A percentile compares a stretch with the other conserved stretches of the same genome.
Conservation (phyloP, 2,888 invertebrate species). For the Heliconius aoede region DNA sequence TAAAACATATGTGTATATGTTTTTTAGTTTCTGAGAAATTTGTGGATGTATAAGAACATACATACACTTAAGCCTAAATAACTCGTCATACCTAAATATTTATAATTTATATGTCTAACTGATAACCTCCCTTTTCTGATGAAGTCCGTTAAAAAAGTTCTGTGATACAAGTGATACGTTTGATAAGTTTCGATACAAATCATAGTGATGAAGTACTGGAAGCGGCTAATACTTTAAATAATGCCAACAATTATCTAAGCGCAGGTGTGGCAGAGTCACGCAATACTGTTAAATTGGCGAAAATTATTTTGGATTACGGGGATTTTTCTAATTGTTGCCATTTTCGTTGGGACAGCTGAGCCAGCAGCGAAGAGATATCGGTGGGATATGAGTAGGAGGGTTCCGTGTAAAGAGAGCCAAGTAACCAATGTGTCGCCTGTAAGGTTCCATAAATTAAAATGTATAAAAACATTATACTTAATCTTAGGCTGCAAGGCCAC, state of each 20-base stretch:
- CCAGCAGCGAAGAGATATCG: slow-evolving; percentile 6
- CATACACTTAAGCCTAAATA: no score
- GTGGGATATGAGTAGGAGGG: not conserved
- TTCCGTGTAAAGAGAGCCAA: slow-evolving; percentile 6
- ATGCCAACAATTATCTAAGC: slow-evolving; percentile 41
- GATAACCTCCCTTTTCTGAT: no score
- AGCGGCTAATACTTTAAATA: slow-evolving; percentile 29
- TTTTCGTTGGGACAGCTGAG: slow-evolving; percentile 44
- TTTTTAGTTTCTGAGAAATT: no score
- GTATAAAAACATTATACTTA: no score
- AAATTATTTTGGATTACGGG: slow-evolving; percentile 71
- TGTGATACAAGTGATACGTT: no score
- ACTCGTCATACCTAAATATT: no score
- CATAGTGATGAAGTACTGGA: slow-evolving; percentile 25
- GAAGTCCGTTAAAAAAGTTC: no score
- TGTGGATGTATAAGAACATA: no score
- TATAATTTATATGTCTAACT: no score
- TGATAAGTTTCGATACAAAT: slow-evolving; percentile 5
- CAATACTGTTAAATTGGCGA: slow-evolving; percentile 73
- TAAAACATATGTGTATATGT: no score
- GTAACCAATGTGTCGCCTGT: not conserved
- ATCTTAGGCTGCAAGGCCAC: no score
- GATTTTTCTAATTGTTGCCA: slow-evolving; percentile 72
- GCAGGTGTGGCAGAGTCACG: slow-evolving; percentile 64
- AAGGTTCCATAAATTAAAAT: no score